These are phyloP conservation scores for Anthopleura xanthogrammica DNA, from an alignment of 92 coral and sea anemone genomes.

Conservation along the genomic window DNA sequence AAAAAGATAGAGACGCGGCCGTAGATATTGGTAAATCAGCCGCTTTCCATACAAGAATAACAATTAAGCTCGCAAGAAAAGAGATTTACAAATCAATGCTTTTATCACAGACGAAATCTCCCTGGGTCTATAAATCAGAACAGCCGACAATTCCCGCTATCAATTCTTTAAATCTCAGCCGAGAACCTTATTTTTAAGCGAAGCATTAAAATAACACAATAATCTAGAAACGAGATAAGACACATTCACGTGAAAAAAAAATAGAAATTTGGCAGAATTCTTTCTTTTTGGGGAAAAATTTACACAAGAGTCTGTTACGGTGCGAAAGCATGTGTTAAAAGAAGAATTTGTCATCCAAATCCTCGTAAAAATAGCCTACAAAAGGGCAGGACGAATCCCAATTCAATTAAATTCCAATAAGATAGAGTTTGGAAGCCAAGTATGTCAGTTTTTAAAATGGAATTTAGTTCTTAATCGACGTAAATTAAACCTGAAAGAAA, in stretches of 20 bases:
- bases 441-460: background rate
- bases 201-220: background rate
- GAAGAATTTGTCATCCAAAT: background rate
- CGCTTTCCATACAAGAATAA: background rate
- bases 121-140: conserved; percentile 6
- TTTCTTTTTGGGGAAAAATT: conserved; percentile 9
- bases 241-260: background rate
- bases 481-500: background rate
- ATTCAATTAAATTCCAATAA: background rate
- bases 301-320: conserved; percentile 23
- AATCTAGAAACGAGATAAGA: background rate
- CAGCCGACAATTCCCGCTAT: background rate
- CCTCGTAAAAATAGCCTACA: background rate
- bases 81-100: background rate
- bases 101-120: conserved; percentile 1
- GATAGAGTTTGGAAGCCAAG: background rate
- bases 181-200: background rate
- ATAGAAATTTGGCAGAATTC: background rate
- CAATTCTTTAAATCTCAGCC: background rate
- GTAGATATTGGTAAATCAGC: background rate
- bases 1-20: conserved; percentile 29
- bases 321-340: conserved; percentile 32
- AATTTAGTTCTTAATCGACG: background rate
- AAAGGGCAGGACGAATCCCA: background rate
- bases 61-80: background rate